Base-by-base conservation (phyloP, 2,797 vertebrate species). In the Sebastolobus altivelis region DNA sequence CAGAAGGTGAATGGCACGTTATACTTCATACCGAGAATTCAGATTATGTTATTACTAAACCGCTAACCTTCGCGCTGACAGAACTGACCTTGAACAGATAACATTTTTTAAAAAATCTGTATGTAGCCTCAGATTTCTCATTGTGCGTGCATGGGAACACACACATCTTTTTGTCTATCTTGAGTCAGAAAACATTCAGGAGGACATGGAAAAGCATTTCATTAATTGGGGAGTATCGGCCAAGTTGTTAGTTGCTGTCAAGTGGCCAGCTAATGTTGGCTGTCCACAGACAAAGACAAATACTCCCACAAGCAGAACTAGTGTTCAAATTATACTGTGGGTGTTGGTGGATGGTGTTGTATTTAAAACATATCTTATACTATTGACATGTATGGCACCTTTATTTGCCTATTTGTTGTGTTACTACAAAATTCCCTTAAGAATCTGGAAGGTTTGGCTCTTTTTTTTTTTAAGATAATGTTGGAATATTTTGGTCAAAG, bases 31-130 rank as follows among this genome's bases (percentile, higher is more conserved):
- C 85, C 77, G 85, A 90, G 74, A 89, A 88, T 77, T 85, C 68
- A 84, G 80, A 89, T 93, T 83, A 81, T 65, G 61, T 84, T 85
- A 80, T 86, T 90, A 86, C 49, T 83, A 46, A 70, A 80, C 49
- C 31, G 84, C 65, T 84, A 54, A 84, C 85, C 81, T 87, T 83
- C 65, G 71, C 54, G 12, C 70, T 56, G 69, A 67, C 46, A 67
- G 29, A 56, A 68, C 14, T 75, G 62, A 83, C 80, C 69, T 72
- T 43, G 65, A 12, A 37, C 31, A 25, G 75, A 83, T 25, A 25
- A 25, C 25, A 25, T 25, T 25, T 25, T 25, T 25, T 25, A 25
- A 25, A 0, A 49, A 4, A 27, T 69, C 14, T 61, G 27, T 55
- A 20, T n/a, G n/a, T 46, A 76, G 79, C 61, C 22, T 80, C 58